These are phyloP conservation scores for Falco novaeseelandiae DNA, from an alignment of 2,797 vertebrate genomes.

Conservation along the genomic window DNA sequence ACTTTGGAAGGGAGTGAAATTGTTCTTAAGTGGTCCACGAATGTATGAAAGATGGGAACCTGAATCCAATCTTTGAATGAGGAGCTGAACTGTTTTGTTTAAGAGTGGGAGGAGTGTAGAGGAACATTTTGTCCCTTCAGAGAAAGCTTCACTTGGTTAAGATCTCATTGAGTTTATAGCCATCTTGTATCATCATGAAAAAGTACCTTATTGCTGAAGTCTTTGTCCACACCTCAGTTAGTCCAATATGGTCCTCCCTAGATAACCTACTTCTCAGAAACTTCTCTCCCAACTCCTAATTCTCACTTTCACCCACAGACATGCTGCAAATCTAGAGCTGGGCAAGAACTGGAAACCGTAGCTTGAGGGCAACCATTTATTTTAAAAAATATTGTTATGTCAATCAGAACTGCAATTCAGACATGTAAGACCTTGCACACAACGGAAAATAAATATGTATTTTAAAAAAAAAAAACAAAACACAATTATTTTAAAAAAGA, in stretches of 20 bases:
- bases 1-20: neutral
- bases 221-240: constrained; percentile 26
- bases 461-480: neutral
- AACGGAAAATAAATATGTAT: neutral
- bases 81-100: neutral
- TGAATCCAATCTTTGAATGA: neutral
- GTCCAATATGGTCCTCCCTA: constrained; percentile 30
- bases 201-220: constrained; percentile 46
- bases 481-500: neutral
- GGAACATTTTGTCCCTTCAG: constrained; percentile 1
- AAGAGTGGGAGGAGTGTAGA: neutral
- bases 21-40: neutral
- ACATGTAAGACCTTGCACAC: neutral
- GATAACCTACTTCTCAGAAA: constrained; percentile 36
- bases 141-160: neutral
- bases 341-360: neutral
- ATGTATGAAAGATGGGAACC: neutral
- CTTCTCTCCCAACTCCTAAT: neutral
- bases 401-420: neutral
- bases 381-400: neutral
- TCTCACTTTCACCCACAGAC: constrained; percentile 57
- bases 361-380: neutral
- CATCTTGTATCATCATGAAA: neutral
- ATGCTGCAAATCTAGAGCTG: constrained; percentile 31
- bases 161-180: constrained; percentile 11